These are phyloP conservation scores for Seriola dumerili DNA, from an alignment of 2,113 vertebrate genomes.

Conservation along the genomic window DNA sequence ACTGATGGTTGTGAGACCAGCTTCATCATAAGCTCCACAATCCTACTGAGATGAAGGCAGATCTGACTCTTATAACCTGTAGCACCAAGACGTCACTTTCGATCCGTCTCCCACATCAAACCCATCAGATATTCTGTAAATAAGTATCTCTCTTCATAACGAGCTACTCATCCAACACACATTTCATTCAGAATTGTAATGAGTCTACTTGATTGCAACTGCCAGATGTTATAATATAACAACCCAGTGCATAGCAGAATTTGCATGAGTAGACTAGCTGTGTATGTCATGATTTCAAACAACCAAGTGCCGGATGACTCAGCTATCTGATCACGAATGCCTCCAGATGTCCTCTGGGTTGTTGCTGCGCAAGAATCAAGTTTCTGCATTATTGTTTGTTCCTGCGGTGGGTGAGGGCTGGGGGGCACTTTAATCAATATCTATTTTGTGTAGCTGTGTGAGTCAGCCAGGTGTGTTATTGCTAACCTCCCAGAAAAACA, in stretches of 20 bases:
- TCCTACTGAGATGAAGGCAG: not conserved
- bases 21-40: not conserved
- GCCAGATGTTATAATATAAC: not conserved
- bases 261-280: conserved; percentile 20
- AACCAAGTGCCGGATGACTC: conserved; percentile 65
- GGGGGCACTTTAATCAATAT: conserved; percentile 42
- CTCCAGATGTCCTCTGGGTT: conserved; percentile 21
- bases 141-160: not conserved
- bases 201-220: not conserved
- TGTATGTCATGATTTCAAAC: conserved; percentile 25
- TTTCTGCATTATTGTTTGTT: conserved; percentile 31
- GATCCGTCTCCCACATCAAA: conserved; percentile 1
- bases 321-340: conserved; percentile 49
- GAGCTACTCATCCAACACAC: conserved; percentile 6
- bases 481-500: conserved; percentile 27
- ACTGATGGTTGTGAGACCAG: not conserved
- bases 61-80: not conserved
- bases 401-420: not conserved
- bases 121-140: conserved; percentile 7
- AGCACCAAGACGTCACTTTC: not conserved
- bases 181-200: not conserved
- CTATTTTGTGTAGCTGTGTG: conserved; percentile 33
- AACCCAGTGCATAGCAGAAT: conserved; percentile 1
- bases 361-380: conserved; percentile 28
- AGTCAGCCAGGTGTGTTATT: conserved; percentile 40